Evolutionary conservation across 2,888 invertebrate species (phyloP), one percentile per base, ranked within the genome.

Genomic region (Nycteola revayana): DNA sequence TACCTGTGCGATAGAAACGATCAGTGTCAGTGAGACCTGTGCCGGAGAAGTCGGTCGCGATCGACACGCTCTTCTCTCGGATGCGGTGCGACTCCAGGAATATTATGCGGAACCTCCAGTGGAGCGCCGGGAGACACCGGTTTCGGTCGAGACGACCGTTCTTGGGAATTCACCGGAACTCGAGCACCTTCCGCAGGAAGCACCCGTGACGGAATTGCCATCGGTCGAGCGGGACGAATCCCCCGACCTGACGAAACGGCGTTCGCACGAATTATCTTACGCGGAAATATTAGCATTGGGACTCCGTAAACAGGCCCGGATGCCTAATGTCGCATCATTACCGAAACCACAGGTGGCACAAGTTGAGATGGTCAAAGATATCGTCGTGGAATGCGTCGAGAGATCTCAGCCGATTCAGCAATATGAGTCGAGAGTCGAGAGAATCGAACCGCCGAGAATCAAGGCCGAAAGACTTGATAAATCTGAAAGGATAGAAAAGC

Each of bases 251-350:
- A 54, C 58, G 1, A 68, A 54, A 43, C 49, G 57, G 36, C 72
- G 74, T 14, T 94, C 57, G 81, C 92, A 66, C 91, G 95, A 90
- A 44, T 89, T 92, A 58, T 93, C 94, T 0, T 94, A 94, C 66
- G 94, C 94, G 1, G 92, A 93, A 78, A 92, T 93, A 64, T 81
- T 94, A 56, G 91, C 93, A 23, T 91, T 93, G 45, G 94, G 94
- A 20, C 84, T 93, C 25, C 78, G 80, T 7, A 81, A 71, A 39
- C 81, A 78, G 35, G 50, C 69, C 0, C 69, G 61, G 33, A 59
- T 57, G 21, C 73, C 74, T 40, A 67, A 55, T 33, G 61, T 81
- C 30, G 67, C 65, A 4, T 44, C 68, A 9, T 60, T 81, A 45
- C 81, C 84, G 21, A 77, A 75, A 61, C 75, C 85, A 38, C 86